Percentiles rank a stretch among this genome's conserved stretches.
Conservation (phyloP, 2,797 vertebrate species). For the Pangasius djambal region DNA sequence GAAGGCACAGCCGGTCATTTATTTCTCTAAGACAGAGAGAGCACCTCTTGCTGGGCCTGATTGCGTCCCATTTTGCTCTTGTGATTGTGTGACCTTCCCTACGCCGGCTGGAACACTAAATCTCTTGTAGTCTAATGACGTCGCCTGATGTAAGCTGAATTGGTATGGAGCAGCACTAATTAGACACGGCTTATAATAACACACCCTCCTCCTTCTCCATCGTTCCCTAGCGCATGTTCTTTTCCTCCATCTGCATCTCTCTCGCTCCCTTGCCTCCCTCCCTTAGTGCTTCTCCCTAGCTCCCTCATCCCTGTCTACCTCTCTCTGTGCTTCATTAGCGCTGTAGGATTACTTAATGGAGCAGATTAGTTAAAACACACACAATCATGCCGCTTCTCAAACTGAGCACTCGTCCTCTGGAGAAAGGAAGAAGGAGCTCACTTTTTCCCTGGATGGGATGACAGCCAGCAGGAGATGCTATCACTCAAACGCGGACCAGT, state of each 20-base stretch:
- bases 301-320: constrained; percentile 15
- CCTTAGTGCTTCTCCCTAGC: constrained; percentile 31
- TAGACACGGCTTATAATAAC: constrained; percentile 59
- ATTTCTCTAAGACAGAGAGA: constrained; percentile 26
- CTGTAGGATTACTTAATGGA: constrained; percentile 60
- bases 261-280: constrained; percentile 19
- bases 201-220: constrained; percentile 30
- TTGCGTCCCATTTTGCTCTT: constrained; percentile 45
- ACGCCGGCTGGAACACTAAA: constrained; percentile 44
- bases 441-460: constrained; percentile 26
- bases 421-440: constrained; percentile 22
- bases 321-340: constrained; percentile 53
- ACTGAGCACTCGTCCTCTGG: constrained; percentile 34
- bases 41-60: constrained; percentile 41
- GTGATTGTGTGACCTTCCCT: constrained; percentile 57
- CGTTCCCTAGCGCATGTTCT: constrained; percentile 2
- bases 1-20: constrained; percentile 23
- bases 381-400: constrained; percentile 52
- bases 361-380: constrained; percentile 60
- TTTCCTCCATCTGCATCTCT: constrained; percentile 18
- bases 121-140: constrained; percentile 58
- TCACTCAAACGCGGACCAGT: constrained; percentile 5
- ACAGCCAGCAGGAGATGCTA: constrained; percentile 35
- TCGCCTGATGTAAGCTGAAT: constrained; percentile 53
- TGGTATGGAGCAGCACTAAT: constrained; percentile 56